phyloP scores from a whole-genome alignment of 2,888 invertebrate species.

The Melipona bicolor region DNA sequence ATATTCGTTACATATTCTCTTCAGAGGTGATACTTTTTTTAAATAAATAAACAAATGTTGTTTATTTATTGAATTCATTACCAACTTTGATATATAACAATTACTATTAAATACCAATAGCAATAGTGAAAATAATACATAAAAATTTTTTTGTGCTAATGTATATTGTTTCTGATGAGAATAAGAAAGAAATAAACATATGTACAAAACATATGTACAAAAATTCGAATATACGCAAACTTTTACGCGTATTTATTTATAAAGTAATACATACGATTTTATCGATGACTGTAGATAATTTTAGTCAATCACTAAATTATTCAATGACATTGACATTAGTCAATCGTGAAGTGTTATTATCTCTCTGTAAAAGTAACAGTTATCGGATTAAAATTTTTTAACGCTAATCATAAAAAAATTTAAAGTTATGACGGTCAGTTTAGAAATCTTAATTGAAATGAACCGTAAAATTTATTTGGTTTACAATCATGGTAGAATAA shows the following conservation, averaged over 20 bases:
- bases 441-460: not conserved
- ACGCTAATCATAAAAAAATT: not conserved
- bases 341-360: not conserved
- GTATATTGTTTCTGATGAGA: not conserved
- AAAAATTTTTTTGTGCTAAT: not conserved
- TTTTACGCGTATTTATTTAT: not conserved
- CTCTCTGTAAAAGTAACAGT: not conserved
- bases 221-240: too few relatives aligned
- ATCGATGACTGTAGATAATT: not conserved
- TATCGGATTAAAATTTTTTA: not conserved
- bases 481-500: not conserved
- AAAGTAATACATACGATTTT: not conserved
- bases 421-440: not conserved
- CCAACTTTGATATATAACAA: not conserved
- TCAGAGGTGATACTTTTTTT: not conserved
- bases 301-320: not conserved
- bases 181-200: not conserved
- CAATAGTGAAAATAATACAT: not conserved
- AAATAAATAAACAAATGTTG: not conserved
- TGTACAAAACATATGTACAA: not conserved
- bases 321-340: constrained; percentile 7
- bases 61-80: not conserved
- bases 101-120: not conserved
- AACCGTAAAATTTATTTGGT: not conserved
- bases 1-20: not conserved